Percentiles rank a stretch among this genome's conserved stretches.
Conservation (phyloP, 1,140 invertebrate species). For the Bombus superbus region DNA sequence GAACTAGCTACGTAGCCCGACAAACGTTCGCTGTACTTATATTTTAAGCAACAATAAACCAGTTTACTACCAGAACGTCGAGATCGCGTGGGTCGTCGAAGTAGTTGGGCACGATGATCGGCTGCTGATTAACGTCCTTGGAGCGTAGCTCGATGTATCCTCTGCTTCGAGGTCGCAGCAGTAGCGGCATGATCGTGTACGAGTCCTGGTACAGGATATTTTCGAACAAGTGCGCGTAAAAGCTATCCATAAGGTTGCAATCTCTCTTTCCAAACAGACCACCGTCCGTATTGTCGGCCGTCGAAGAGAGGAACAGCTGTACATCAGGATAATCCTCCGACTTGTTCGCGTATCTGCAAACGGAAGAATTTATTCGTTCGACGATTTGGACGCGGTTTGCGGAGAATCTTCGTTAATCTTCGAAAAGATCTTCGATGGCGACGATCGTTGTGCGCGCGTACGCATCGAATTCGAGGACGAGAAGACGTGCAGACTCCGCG, state of each 20-base stretch:
- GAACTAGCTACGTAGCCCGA: no score
- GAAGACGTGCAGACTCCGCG: no score
- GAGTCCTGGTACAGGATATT: constrained; percentile 84
- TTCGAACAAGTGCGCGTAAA: constrained; percentile 87
- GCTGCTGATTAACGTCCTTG: constrained; percentile 87
- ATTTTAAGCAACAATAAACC: not conserved
- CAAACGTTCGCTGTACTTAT: not conserved
- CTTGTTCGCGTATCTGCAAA: constrained; percentile 84
- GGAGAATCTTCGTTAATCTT: no score
- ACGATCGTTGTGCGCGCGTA: no score
- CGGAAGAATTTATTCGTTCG: not conserved
- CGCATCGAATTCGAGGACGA: no score
- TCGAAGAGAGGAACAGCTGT: constrained; percentile 88
- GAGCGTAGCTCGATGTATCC: constrained; percentile 87
- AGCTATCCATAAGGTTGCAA: constrained; percentile 86
- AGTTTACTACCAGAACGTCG: constrained; percentile 84
- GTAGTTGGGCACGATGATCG: constrained; percentile 92
- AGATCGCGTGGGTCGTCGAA: constrained; percentile 88
- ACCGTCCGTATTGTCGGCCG: constrained; percentile 89
- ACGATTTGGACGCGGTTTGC: not conserved
- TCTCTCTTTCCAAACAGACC: constrained; percentile 87
- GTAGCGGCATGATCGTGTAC: constrained; percentile 86
- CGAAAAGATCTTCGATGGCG: no score
- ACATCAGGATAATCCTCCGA: constrained; percentile 85
- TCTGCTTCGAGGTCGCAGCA: constrained; percentile 88